Conservation (phyloP, 2,797 vertebrate genomes). For the Hypotaenidia okinawae region DNA sequence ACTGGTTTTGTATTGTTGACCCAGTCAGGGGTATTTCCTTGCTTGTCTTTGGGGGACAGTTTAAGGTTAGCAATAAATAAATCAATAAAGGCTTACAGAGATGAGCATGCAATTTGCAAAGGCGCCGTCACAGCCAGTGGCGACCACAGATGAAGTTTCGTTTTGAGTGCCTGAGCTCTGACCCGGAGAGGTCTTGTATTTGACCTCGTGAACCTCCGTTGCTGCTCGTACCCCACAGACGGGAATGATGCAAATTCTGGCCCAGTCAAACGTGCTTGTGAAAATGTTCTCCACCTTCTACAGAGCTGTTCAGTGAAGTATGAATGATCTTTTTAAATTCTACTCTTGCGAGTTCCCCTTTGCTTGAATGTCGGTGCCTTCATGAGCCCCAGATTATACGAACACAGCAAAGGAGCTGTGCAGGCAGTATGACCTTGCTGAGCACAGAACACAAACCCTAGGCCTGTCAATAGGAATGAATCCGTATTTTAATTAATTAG, state of each 20-base stretch:
- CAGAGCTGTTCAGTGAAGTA: background rate
- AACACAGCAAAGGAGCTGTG: background rate
- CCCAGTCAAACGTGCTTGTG: background rate
- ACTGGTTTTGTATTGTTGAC: background rate
- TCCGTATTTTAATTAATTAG: constrained; percentile 7
- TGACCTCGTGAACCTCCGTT: background rate
- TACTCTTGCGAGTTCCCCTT: background rate
- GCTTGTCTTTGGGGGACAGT: background rate
- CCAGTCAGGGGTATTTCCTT: background rate
- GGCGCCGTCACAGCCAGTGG: background rate
- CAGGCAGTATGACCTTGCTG: background rate
- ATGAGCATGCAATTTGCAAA: background rate
- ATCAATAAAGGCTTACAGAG: background rate
- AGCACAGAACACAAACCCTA: background rate
- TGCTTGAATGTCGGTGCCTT: background rate
- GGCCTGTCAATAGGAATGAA: background rate
- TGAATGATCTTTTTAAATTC: constrained; percentile 11
- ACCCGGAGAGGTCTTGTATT: background rate
- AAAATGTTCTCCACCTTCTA: background rate
- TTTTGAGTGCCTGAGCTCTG: background rate
- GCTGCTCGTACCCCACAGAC: accelerated
- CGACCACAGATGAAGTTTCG: background rate
- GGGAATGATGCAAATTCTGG: background rate
- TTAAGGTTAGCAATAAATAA: background rate
- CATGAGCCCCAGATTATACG: background rate